Percentiles rank a stretch among this genome's conserved stretches.
Evolutionary conservation across 2,797 vertebrate genomes (phyloP).

Genomic region (Anguilla megastoma): DNA sequence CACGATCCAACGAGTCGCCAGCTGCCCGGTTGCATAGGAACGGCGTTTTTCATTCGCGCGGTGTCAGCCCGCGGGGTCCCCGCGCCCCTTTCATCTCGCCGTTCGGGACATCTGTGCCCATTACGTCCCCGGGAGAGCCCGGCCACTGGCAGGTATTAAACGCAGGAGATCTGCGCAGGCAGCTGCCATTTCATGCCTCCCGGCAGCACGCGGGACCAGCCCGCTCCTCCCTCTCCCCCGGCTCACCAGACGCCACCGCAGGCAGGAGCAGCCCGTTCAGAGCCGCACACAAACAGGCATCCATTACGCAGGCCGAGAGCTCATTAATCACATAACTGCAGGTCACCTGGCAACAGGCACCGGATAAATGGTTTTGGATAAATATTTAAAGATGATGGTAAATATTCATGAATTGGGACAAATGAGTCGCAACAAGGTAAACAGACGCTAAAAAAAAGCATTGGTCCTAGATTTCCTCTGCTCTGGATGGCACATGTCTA

Average conservation of each 20-base stretch:
- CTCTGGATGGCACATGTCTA: background rate
- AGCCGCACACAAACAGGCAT: too few species aligned
- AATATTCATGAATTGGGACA: slow-evolving; percentile 21
- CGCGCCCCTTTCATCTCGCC: background rate
- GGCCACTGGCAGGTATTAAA: slow-evolving; percentile 7
- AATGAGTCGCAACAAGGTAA: background rate
- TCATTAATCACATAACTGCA: background rate
- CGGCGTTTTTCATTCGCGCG: background rate
- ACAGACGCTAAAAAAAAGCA: background rate
- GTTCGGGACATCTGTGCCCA: background rate
- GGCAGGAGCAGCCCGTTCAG: slow-evolving; percentile 1
- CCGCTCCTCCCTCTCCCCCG: background rate
- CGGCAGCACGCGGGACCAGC: background rate
- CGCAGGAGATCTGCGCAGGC: background rate
- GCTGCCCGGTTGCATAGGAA: slow-evolving; percentile 26
- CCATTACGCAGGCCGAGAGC: background rate
- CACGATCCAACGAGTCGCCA: slow-evolving; percentile 3
- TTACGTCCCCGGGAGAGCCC: background rate
- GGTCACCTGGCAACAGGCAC: background rate
- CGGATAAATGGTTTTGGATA: background rate
- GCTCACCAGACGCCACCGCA: background rate
- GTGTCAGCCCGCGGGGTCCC: background rate
- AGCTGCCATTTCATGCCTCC: slow-evolving; percentile 11
- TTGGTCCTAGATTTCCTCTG: background rate
- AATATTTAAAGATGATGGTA: background rate